Evolutionary conservation across 2,888 invertebrate genomes (phyloP).

Genomic region (Scaptodrosophila latifasciaeformis): DNA sequence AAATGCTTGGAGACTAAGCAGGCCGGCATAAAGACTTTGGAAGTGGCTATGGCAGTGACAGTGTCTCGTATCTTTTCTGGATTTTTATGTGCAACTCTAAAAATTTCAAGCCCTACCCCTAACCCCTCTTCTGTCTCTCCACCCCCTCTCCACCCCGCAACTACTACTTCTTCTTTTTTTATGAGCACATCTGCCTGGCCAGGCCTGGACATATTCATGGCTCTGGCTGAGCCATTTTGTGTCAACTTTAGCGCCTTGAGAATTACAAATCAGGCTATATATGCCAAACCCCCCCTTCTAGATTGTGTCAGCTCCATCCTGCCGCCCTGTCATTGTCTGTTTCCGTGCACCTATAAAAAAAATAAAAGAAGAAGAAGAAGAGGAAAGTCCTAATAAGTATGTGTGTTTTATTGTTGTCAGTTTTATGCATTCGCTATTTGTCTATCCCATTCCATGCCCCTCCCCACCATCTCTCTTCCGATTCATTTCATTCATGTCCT

Average conservation of each 20-base stretch:
- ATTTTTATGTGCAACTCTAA: conserved; percentile 47
- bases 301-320: conserved; percentile 3
- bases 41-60: not conserved
- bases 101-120: conserved; percentile 33
- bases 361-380: too few relatives aligned
- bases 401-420: conserved; percentile 61
- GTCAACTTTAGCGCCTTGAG: conserved; percentile 58
- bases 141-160: too few relatives aligned
- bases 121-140: not conserved
- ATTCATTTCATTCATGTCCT: too few relatives aligned
- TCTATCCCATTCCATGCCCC: not conserved
- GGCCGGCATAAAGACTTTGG: not conserved
- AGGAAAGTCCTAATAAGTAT: conserved; percentile 64
- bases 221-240: conserved; percentile 4
- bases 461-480: too few relatives aligned
- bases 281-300: conserved; percentile 11
- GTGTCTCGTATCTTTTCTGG: conserved; percentile 7
- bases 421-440: conserved; percentile 41
- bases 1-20: not conserved
- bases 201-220: not conserved
- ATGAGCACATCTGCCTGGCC: conserved; percentile 51
- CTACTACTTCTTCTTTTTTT: conserved; percentile 46
- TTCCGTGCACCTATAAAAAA: conserved; percentile 62
- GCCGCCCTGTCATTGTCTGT: not conserved
- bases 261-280: conserved; percentile 70